Evolutionary conservation across 2,113 vertebrate species (phyloP).

Genomic region (Grammomys surdaster): DNA sequence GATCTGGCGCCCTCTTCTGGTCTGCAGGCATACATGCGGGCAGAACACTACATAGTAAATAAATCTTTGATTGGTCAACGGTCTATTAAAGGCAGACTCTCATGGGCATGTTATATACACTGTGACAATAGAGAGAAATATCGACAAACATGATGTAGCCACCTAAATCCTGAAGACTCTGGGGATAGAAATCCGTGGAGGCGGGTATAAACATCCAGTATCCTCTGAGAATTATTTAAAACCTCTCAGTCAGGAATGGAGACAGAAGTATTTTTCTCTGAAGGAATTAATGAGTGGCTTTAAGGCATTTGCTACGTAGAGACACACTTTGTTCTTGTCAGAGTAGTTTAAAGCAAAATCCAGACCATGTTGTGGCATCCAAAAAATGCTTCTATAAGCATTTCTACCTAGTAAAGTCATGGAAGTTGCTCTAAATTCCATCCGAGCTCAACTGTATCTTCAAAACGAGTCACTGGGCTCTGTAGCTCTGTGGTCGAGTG

Average conservation of each 20-base stretch:
- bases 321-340: background rate
- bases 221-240: constrained; percentile 53
- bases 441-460: background rate
- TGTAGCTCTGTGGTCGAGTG: background rate
- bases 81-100: constrained; percentile 36
- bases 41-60: no score
- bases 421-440: constrained; percentile 28
- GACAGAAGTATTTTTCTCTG: constrained; percentile 10
- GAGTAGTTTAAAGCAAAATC: constrained; percentile 44
- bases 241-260: constrained; percentile 38
- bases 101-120: background rate
- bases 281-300: constrained; percentile 24
- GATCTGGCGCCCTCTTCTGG: no score
- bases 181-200: background rate
- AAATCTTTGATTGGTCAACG: constrained; percentile 42
- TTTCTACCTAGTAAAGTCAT: constrained; percentile 38
- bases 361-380: constrained; percentile 6
- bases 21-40: no score
- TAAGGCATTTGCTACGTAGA: constrained; percentile 22
- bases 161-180: constrained; percentile 26
- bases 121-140: background rate
- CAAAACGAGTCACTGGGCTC: background rate
- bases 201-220: background rate
- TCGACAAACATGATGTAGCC: background rate
- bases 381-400: constrained; percentile 16